phyloP scores from a whole-genome alignment of 2,888 invertebrate species.

The Timandra comae region DNA sequence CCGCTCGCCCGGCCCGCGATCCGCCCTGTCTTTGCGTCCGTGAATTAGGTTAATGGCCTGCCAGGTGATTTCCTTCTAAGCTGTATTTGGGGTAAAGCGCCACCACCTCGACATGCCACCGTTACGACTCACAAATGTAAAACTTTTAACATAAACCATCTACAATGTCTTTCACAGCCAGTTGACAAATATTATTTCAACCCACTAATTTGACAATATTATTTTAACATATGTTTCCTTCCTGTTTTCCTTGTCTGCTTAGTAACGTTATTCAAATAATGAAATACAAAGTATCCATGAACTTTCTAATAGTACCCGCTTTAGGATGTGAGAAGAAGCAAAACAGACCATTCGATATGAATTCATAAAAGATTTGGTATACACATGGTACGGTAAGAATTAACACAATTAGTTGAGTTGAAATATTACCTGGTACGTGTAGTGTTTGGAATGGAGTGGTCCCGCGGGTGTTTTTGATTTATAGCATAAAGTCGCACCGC shows the following conservation, averaged over 20 bases:
- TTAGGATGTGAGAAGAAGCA: too few species aligned
- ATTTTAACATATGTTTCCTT: too few species aligned
- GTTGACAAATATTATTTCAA: too few species aligned
- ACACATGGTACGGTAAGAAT: constrained; percentile 6
- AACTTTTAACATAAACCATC: constrained; percentile 33
- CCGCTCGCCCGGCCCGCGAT: constrained; percentile 33
- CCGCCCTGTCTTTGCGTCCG: constrained; percentile 73
- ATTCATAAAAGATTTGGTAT: too few species aligned
- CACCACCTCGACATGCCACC: constrained; percentile 60
- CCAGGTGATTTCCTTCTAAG: constrained; percentile 75
- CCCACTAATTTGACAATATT: too few species aligned
- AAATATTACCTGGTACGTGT: constrained; percentile 20
- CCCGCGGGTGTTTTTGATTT: constrained; percentile 69
- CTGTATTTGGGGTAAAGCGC: constrained; percentile 63
- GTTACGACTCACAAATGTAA: constrained; percentile 46
- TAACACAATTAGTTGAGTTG: constrained; percentile 17
- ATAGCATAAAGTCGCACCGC: constrained; percentile 59
- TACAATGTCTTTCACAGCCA: too few species aligned
- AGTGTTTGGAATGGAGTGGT: constrained; percentile 33
- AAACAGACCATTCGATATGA: too few species aligned
- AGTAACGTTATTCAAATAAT: too few species aligned
- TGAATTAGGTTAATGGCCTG: constrained; percentile 77
- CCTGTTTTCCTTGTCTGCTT: too few species aligned
- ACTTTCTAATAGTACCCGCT: too few species aligned
- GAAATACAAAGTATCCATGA: too few species aligned